Conservation (phyloP, 2,113 vertebrate genomes). For the Oncorhynchus keta region DNA sequence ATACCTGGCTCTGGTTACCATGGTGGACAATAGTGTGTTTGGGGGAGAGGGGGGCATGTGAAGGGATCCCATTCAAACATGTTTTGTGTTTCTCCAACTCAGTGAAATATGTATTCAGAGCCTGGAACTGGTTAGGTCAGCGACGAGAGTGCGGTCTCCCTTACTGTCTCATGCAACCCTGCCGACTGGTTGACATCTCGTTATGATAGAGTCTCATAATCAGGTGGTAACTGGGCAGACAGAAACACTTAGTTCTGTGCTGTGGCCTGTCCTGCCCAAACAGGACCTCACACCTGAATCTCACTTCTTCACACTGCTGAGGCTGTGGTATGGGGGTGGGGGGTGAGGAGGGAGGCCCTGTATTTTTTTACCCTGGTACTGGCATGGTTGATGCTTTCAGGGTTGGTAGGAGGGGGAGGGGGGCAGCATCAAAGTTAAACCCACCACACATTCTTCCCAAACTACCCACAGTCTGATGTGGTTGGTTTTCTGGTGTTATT, state of each 20-base stretch:
- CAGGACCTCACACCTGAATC: conserved; percentile 90
- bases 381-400: conserved; percentile 48
- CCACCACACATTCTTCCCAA: conserved; percentile 53
- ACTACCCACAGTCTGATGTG: conserved; percentile 62
- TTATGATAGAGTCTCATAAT: conserved; percentile 90
- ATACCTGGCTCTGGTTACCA: not conserved
- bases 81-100: conserved; percentile 85
- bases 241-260: conserved; percentile 96
- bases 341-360: conserved; percentile 31
- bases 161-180: not conserved
- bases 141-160: conserved; percentile 39
- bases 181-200: conserved; percentile 85
- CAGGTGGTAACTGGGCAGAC: conserved; percentile 93
- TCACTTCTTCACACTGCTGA: conserved; percentile 38
- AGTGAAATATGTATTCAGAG: conserved; percentile 89
- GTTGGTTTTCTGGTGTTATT: conserved; percentile 54
- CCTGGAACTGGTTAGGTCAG: conserved; percentile 93
- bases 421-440: conserved; percentile 34
- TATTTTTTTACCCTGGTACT: conserved; percentile 32
- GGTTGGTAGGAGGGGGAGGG: conserved; percentile 41
- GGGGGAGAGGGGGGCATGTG: conserved; percentile 41
- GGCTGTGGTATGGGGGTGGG: conserved; percentile 36
- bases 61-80: conserved; percentile 90
- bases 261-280: conserved; percentile 90
- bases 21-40: not conserved